Conservation (phyloP, 2,113 vertebrate genomes). For the Rhinoptilus africanus region DNA sequence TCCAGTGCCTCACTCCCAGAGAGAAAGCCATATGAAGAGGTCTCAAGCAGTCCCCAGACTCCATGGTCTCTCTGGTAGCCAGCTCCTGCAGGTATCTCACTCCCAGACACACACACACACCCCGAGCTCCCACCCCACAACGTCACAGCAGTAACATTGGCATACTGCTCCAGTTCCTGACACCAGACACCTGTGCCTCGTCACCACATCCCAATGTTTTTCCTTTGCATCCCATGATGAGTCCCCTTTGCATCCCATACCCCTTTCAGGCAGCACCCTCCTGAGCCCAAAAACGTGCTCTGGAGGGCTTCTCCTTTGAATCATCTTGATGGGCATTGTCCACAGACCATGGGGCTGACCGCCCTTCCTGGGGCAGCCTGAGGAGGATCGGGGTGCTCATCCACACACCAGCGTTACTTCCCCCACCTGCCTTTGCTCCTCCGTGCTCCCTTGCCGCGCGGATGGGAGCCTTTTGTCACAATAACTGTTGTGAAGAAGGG, state of each 20-base stretch:
- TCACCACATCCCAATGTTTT: neutral
- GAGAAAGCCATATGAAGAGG: neutral
- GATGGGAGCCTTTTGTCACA: neutral
- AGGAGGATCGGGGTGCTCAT: neutral
- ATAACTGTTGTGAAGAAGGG: neutral
- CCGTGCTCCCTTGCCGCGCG: neutral
- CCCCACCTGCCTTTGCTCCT: neutral
- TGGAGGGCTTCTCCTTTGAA: neutral
- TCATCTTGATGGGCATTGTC: accelerated
- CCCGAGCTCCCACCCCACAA: neutral
- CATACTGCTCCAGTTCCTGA: neutral
- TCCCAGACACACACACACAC: neutral
- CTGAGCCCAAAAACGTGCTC: neutral
- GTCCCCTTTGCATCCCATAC: too few relatives aligned
- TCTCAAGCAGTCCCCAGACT: neutral
- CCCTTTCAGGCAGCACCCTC: neutral
- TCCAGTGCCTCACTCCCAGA: neutral
- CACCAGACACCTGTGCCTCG: neutral
- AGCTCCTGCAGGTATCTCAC: neutral
- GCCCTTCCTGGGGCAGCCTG: neutral
- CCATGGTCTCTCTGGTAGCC: neutral
- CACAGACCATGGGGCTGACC: neutral
- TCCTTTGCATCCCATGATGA: neutral
- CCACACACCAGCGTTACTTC: neutral
- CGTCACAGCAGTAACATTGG: too few relatives aligned